Evolutionary conservation across 2,797 vertebrate species (phyloP), one percentile per base, ranked within the genome.

Genomic region (Sebastes oblongus): DNA sequence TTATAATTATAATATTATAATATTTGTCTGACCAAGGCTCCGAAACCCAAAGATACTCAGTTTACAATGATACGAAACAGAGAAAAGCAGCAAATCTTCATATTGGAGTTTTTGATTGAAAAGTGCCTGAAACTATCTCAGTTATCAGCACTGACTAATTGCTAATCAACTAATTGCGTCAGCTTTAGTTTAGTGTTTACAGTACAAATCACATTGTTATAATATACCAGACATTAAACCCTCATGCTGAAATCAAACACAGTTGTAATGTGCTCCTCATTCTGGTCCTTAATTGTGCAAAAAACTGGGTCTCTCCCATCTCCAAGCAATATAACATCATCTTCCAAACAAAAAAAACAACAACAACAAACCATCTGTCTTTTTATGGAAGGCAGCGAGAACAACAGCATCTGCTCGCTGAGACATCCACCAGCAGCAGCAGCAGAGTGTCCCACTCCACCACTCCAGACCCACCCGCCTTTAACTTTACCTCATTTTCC

Each of bases 361-460:
- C 14, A 50, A 83, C 29, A 67, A 70, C 81, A 77, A 77, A 25
- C 55, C 80, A 87, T 84, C 78, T 82, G 87, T 83, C 60, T 79
- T 72, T n/a, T 11, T 3, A 24, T 12, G 24, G 52, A 84, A 46
- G 24, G 46, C 20, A 29, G 22, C 11, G 8, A 61, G 68, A 85
- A 86, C 70, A 83, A 70, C 91, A 52, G 50, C 50, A 89, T 89
- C 85, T 89, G 77, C 66, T 87, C 59, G 42, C 64, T 62, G 42
- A 77, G 59, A 85, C 69, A 80, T 60, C 54, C 3, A 70, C 8
- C 29, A 54, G 27, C 59, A 54, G 27, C 59, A 76, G 62, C 59
- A 76, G 62, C 71, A 72, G 22, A 32, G 32, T 46, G 72, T 69
- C 65, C 39, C 52, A 50, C 46, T 80, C 50, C 0, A 52, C 50